Conservation (phyloP, 2,113 vertebrate genomes). For the Gallinago jamesoni region DNA sequence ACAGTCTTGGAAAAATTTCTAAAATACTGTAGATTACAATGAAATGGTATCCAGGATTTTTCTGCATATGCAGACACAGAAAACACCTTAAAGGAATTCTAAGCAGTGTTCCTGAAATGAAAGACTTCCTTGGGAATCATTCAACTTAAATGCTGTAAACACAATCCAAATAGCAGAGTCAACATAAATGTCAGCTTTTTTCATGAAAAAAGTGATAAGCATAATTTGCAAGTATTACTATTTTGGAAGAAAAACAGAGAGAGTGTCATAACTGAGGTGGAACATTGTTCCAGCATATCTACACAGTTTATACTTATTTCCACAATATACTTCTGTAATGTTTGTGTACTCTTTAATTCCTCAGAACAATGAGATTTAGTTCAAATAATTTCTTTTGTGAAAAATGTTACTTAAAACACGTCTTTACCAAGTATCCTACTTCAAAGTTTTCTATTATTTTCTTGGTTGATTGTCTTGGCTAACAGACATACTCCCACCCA, state of each 20-base stretch:
- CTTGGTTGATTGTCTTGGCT: neutral
- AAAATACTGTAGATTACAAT: neutral
- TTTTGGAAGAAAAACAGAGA: neutral
- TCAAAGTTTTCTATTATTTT: neutral
- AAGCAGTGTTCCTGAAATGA: neutral
- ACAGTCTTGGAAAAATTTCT: neutral
- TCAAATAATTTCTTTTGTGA: neutral
- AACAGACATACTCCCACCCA: neutral
- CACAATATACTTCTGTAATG: neutral
- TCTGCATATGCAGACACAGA: neutral
- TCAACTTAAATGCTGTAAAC: neutral
- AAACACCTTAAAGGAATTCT: neutral
- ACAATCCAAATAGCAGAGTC: neutral
- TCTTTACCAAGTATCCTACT: neutral
- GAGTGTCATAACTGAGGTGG: neutral
- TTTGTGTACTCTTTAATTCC: neutral
- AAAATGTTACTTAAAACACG: neutral
- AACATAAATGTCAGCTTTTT: neutral
- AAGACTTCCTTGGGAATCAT: neutral
- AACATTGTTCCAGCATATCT: neutral
- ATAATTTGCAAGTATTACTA: neutral
- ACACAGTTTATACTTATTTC: neutral
- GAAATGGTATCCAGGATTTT: neutral
- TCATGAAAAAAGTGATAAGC: neutral
- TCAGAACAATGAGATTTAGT: neutral